Evolutionary conservation across 2,797 vertebrate genomes (phyloP).

Genomic region (Loriculus beryllinus): DNA sequence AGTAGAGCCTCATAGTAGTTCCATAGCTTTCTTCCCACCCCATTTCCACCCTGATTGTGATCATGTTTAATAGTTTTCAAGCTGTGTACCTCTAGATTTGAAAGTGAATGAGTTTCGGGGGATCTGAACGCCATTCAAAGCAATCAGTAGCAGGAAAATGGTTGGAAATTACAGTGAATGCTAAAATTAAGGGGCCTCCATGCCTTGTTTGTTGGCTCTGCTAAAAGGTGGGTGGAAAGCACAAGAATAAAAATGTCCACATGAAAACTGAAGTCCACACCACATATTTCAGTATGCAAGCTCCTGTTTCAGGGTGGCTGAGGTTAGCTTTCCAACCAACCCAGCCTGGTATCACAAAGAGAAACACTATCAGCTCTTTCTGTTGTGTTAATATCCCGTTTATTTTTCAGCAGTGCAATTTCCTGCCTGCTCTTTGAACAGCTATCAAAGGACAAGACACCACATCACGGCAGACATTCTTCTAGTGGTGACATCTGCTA

Average conservation of each 20-base stretch:
- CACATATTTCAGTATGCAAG: not conserved
- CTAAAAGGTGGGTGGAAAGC: not conserved
- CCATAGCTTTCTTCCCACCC: not conserved
- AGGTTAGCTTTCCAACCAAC: not conserved
- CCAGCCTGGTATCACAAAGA: not conserved
- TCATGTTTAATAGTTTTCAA: not conserved
- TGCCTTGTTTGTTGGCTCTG: not conserved
- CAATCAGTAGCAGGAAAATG: not conserved
- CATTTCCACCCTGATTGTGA: not conserved
- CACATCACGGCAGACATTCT: slow-evolving; percentile 50
- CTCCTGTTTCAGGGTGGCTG: not conserved
- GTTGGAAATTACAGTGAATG: not conserved
- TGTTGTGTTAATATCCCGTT: slow-evolving; percentile 29
- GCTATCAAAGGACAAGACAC: slow-evolving; percentile 54
- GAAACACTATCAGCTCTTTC: slow-evolving; percentile 23
- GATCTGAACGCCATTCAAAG: not conserved
- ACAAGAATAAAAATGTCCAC: not conserved
- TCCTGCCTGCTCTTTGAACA: slow-evolving; percentile 65
- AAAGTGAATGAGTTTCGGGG: not conserved
- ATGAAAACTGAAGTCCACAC: not conserved
- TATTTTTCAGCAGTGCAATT: slow-evolving; percentile 56
- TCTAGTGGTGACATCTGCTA: slow-evolving; percentile 57
- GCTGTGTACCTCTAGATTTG: not conserved
- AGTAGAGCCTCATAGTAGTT: not conserved
- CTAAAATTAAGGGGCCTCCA: not conserved